Evolutionary conservation across 2,888 invertebrate genomes (phyloP), one percentile per base, ranked within the genome.

Genomic region (Ochropleura leucogaster): DNA sequence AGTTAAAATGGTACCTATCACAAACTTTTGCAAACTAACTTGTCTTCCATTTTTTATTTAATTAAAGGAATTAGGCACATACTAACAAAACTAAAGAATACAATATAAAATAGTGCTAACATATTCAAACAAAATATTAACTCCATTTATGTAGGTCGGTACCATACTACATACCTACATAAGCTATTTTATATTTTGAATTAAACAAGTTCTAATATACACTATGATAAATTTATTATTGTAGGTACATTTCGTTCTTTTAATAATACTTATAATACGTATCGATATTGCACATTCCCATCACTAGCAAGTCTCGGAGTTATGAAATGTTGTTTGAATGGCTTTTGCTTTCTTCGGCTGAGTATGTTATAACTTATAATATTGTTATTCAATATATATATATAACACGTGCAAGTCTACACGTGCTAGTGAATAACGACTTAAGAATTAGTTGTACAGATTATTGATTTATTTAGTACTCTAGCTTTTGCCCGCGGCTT

Each of bases 271-370:
- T 2, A 53, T 42, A 57, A 60, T 55, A 57, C 18, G 60, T 75
- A 81, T 81, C 85, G 82, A 84, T 75, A 72, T 42, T 30, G 9
- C 5, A 3, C 16, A 5, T 57, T 60, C 64, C 20, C 77, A 72
- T 68, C 82, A 64, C 85, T 82, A 82, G 47, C n/a, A 47, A 46
- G 12, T 51, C 69, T 72, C 42, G 42, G 3, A 57, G 84, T 90
- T 90, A 90, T 89, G 92, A 89, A 89, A 90, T 84, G 77, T 68
- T 53, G 77, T 85, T 85, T 83, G 84, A 85, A 85, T 86, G 77
- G 85, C 89, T 89, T 87, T 90, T 89, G 87, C 90, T 91, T 90
- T 91, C 90, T 82, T 88, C 76, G 71, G 72, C 80, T 64, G 53
- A 47, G 53, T 73, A 20, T 80, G 77, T 72, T 70, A 75, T 82